Percentiles rank a stretch among this genome's conserved stretches.
Conservation (phyloP, 2,888 invertebrate species). For the Terebella lapidaria region DNA sequence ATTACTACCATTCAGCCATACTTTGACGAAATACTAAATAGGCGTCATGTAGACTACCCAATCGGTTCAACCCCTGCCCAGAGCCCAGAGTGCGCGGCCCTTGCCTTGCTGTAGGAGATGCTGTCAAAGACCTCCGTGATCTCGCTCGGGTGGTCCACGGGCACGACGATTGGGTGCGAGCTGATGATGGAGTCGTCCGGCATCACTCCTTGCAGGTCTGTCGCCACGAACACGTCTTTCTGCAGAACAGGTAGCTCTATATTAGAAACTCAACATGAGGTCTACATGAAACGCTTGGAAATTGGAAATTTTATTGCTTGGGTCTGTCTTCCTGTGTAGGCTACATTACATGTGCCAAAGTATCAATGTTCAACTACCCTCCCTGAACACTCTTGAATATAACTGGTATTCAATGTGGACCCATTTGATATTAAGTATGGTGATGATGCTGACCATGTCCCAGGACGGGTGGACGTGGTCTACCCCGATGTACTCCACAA, state of each 20-base stretch:
- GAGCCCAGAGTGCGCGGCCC: not conserved
- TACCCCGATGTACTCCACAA: constrained; percentile 13
- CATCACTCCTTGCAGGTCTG: constrained; percentile 70
- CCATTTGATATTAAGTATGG: too few species aligned
- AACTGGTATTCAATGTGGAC: too few species aligned
- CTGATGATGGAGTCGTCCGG: constrained; percentile 71
- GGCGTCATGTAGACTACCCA: not conserved
- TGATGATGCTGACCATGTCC: constrained; percentile 16
- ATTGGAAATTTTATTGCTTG: too few species aligned
- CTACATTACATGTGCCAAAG: too few species aligned
- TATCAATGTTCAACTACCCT: too few species aligned
- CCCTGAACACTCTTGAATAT: too few species aligned
- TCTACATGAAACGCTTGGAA: too few species aligned
- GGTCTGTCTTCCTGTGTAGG: too few species aligned
- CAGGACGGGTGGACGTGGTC: constrained; percentile 14
- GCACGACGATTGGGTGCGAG: constrained; percentile 83
- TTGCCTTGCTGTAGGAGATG: constrained; percentile 84
- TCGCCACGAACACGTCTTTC: constrained; percentile 73
- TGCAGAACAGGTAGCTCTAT: constrained; percentile 43
- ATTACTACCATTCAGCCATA: too few species aligned
- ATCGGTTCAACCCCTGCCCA: too few species aligned
- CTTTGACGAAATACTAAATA: not conserved
- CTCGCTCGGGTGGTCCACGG: constrained; percentile 77
- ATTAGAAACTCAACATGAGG: too few species aligned
- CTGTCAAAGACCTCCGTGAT: constrained; percentile 86